Evolutionary conservation across 2,113 vertebrate genomes (phyloP), one percentile per base, ranked within the genome.

Genomic region (Eptesicus fuscus): DNA sequence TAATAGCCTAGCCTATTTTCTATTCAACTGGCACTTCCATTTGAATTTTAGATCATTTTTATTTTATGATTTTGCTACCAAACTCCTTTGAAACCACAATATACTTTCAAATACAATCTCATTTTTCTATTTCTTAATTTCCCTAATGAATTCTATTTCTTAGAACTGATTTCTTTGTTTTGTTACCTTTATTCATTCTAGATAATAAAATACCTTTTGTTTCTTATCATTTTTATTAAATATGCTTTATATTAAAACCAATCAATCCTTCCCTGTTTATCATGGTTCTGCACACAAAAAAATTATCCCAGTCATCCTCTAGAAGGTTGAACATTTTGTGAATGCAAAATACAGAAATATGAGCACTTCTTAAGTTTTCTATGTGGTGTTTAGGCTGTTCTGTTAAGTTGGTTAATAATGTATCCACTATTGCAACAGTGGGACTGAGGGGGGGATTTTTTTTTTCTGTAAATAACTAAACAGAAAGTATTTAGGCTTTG

Each of bases 1-100:
- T 92, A 95, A 93, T 87, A 56, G 28, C n/a, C 56, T 94, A 91
- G 63, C 42, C 49, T 95, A 97, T 44, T 95, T 97, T 91, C 40
- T 28, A 93, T 77, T 88, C 87, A 86, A 86, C 9, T 37, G 20
- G 73, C 63, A 73, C 32, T 61, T 70, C 56, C n/a, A 96, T 94
- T 90, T 93, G 70, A 94, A 96, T 93, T 95, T 96, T 70, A 89
- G 53, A 96, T 86, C 40, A 74, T 13, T 95, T 25, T 59, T 79
- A 76, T 71, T 92, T 80, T 83, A 79, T 74, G 83, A 82, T 91
- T 88, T 88, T 95, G 35, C 71, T 47, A 95, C 28, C n/a, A 56
- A 77, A 40, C 32, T 87, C 90, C 59, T 94, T 95, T 89, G 74
- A 95, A 96, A 53, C 13, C 47, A 94, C 83, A 17, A 17, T 84